Evolutionary conservation across 2,888 invertebrate species (phyloP), one percentile per base, ranked within the genome.

Genomic region (Chaetogeoica ovagalla): DNA sequence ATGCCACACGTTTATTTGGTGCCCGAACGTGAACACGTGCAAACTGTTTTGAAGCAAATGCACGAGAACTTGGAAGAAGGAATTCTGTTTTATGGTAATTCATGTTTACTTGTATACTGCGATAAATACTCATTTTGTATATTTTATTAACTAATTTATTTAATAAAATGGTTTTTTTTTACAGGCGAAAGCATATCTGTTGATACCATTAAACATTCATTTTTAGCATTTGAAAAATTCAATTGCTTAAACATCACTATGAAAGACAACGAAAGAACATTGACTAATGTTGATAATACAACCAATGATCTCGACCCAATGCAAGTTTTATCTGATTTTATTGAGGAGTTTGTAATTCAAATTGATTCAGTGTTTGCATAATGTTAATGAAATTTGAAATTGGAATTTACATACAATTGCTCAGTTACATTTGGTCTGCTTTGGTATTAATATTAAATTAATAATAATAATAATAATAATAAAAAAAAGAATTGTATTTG

Each of bases 101-200:
- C 48, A 21, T 57, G 11, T 59, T 75, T 11, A 0, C 2, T 21
- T 11, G 5, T 55, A 30, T 63, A 39, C 2, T 63, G 30, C 30
- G 30, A 39, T 19, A 8, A 19, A 55, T 13, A 13, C 48, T 13
- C 48, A 48, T 13, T 13, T 48, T 48, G 3, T 48, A 48, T 48
- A 30, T 30, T 30, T 48, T 48, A 55, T 55, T 55, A 1, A 3
- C 11, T 55, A 57, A 70, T 55, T 30, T 70, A 30, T 8, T 21
- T 17, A 23, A 1, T 19, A 7, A 21, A 60, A 52, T 39, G 21
- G 11, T 60, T 70, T 77, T 60, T 70, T 77, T 30, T 30, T 30
- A 19, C 57, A 79, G 79, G 79, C n/a, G 79, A 79, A 30, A 79
- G 79, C 65, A 79, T 79, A 57, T 79, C 79, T 39, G 8, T 79